Conservation (phyloP, 2,113 vertebrate genomes). For the Anhinga rufa region DNA sequence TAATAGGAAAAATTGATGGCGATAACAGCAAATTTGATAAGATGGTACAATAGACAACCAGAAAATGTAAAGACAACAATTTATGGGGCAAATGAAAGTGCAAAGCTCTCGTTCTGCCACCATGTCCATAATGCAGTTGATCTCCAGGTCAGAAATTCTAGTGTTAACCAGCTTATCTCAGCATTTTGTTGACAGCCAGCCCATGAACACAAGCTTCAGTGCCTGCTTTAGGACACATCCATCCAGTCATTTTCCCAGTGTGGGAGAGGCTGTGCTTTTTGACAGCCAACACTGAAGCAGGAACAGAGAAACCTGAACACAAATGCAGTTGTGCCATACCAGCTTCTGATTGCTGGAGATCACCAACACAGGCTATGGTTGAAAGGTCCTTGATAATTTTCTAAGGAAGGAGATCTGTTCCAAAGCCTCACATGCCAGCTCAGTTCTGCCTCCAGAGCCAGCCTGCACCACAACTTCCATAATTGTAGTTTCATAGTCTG, state of each 20-base stretch:
- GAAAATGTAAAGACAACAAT: slow-evolving; percentile 18
- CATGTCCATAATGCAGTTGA: background rate
- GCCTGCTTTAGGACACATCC: background rate
- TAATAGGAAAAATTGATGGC: background rate
- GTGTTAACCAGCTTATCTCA: slow-evolving; percentile 18
- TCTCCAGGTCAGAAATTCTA: slow-evolving; percentile 25
- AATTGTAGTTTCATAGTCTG: background rate
- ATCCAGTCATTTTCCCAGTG: background rate
- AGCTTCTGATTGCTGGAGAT: background rate
- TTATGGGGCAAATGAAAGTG: background rate
- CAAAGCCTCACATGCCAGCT: background rate
- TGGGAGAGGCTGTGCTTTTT: background rate
- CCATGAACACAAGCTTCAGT: slow-evolving; percentile 1
- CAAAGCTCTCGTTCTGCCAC: slow-evolving; percentile 6
- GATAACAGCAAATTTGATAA: background rate
- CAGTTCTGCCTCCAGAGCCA: background rate
- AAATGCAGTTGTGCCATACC: background rate
- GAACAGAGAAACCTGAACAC: background rate
- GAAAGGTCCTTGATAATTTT: background rate
- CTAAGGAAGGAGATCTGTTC: background rate
- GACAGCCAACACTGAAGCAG: background rate
- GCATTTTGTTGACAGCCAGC: slow-evolving; percentile 25
- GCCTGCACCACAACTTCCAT: background rate
- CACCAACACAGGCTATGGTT: background rate
- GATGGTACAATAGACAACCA: background rate